These are phyloP conservation scores for Brassicogethes aeneus DNA, from an alignment of 2,888 invertebrate genomes.

Conservation along the genomic window DNA sequence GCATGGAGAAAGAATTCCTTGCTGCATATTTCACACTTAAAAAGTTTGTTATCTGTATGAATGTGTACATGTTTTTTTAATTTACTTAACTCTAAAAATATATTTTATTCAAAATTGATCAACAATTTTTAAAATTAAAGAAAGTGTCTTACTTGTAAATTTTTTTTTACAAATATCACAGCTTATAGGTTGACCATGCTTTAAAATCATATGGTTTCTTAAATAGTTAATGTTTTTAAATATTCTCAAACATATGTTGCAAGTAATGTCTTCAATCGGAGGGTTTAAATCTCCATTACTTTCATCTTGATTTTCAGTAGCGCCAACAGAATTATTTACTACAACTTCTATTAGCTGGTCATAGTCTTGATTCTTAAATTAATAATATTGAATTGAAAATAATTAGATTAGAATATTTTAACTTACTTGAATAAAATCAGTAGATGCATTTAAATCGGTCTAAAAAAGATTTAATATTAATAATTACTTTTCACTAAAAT, in stretches of 20 bases:
- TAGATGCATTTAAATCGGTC: too few species aligned
- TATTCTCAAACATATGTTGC: too few species aligned
- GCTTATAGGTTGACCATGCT: slow-evolving; percentile 27
- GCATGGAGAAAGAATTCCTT: slow-evolving; percentile 33
- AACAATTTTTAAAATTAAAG: neutral
- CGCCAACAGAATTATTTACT: too few species aligned
- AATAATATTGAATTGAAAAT: too few species aligned
- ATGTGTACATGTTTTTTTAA: slow-evolving; percentile 25
- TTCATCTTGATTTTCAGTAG: slow-evolving; percentile 3
- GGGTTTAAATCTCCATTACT: neutral
- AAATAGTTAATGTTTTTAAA: slow-evolving; percentile 2
- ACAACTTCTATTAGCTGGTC: too few species aligned
- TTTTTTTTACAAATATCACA: slow-evolving; percentile 32
- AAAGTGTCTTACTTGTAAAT: slow-evolving; percentile 27
- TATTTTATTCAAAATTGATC: neutral
- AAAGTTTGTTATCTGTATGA: slow-evolving; percentile 35
- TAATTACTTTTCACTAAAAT: too few species aligned
- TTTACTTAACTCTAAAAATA: slow-evolving; percentile 3
- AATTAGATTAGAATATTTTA: too few species aligned
- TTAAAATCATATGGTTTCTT: slow-evolving; percentile 24
- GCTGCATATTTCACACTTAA: slow-evolving; percentile 33
- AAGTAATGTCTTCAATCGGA: neutral
- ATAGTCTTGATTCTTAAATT: too few species aligned
- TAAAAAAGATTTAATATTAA: too few species aligned
- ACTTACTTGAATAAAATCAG: too few species aligned